Conservation (phyloP, 2,113 vertebrate species). For the Hippotragus niger region DNA sequence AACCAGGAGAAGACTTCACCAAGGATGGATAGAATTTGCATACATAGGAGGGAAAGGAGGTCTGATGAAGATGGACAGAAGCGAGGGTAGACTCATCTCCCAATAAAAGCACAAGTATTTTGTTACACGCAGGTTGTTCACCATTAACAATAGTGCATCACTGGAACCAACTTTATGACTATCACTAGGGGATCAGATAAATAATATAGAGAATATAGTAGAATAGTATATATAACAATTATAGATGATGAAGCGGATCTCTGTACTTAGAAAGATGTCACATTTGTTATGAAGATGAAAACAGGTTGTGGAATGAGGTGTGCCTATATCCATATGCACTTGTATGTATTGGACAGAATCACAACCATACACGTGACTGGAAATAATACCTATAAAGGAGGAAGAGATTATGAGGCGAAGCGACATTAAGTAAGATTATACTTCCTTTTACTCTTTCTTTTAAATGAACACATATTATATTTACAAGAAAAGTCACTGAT, state of each 20-base stretch:
- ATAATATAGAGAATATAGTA: background rate
- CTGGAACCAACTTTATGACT: background rate
- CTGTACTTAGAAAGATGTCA: background rate
- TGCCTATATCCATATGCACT: background rate
- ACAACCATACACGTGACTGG: background rate
- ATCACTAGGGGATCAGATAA: background rate
- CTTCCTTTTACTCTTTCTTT: background rate
- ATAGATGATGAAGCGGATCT: background rate
- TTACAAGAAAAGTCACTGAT: background rate
- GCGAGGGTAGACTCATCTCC: background rate
- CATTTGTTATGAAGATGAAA: background rate
- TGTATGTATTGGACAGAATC: background rate
- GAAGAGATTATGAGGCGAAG: background rate
- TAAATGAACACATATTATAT: background rate
- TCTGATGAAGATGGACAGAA: background rate
- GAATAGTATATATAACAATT: background rate
- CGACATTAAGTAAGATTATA: background rate
- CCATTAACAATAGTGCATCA: background rate
- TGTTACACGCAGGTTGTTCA: background rate
- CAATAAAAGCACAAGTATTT: background rate
- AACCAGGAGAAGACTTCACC: background rate
- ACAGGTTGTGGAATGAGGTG: background rate
- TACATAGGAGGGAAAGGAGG: background rate
- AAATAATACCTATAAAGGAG: background rate
- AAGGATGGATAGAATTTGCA: background rate